Evolutionary conservation across 2,888 invertebrate genomes (phyloP), one percentile per base, ranked within the genome.

Genomic region (Tenthredo notha): DNA sequence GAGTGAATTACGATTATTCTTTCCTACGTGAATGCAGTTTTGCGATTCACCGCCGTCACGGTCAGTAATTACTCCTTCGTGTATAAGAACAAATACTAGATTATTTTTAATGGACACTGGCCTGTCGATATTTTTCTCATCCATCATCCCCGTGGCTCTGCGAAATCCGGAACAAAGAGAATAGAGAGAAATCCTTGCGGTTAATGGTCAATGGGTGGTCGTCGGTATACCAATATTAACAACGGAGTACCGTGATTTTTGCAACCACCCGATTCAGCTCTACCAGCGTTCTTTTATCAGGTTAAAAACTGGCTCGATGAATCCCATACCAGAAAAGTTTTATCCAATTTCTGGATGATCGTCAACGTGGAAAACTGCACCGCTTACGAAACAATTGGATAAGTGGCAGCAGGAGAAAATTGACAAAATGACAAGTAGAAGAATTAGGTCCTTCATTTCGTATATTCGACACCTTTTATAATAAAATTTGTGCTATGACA

Each of bases 81-180:
- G 80, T 61, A 83, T 70, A 87, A 86, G 86, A 86, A 85, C 86
- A 87, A 85, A 61, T 86, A 87, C 84, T 86, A 87, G 88, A 89
- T 90, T 83, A 70, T 67, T 88, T 91, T 89, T 90, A 88, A 88
- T 88, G 88, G 89, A 89, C 89, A 88, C 84, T 87, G 87, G 85
- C 88, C 88, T 90, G 90, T 91, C 90, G 89, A 91, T 90, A 91
- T 89, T 90, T 85, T 87, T 85, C 89, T 88, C 89, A 90, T 90
- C 87, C 89, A 89, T 90, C 90, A 86, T 85, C 75, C 74, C 78
- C 65, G 21, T 15, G 54, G 61, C 61, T 85, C 78, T 33, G 15
- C 18, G 15, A 43, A 84, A 70, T 80, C 85, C 80, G 61, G 80
- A 65, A 77, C 61, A 80, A 80, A 58, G 80, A 61, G 61, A 33